A percentile compares a stretch with the other conserved stretches of the same genome.
Conservation (phyloP, 2,888 invertebrate genomes). For the Acanthosoma haemorrhoidale region DNA sequence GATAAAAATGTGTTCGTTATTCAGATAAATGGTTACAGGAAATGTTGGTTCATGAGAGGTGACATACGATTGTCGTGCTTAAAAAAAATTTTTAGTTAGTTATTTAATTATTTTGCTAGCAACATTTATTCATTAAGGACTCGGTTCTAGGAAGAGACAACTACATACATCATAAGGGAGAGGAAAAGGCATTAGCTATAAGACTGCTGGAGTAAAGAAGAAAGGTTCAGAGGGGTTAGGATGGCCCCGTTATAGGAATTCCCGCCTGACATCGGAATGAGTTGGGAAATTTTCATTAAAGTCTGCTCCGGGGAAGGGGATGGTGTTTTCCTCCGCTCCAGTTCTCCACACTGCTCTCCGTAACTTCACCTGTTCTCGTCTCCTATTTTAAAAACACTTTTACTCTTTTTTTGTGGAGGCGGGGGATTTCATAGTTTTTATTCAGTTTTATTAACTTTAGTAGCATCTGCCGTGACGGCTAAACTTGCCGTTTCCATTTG, state of each 20-base stretch:
- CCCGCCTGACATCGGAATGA: slow-evolving; percentile 26
- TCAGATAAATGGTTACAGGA: too few species aligned
- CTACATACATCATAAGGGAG: neutral
- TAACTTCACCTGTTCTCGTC: neutral
- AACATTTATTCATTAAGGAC: too few species aligned
- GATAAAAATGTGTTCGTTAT: too few species aligned
- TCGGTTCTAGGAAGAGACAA: too few species aligned
- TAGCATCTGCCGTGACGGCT: too few species aligned
- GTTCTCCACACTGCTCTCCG: neutral
- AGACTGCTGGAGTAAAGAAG: neutral
- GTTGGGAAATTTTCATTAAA: slow-evolving; percentile 29
- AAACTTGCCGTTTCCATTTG: too few species aligned
- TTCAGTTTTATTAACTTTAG: too few species aligned
- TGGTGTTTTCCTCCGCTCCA: slow-evolving; percentile 2
- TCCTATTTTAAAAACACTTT: neutral
- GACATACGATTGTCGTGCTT: too few species aligned
- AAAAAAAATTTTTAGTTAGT: too few species aligned
- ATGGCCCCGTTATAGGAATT: slow-evolving; percentile 21
- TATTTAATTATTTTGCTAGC: too few species aligned
- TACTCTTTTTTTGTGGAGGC: neutral
- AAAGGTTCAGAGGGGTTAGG: neutral
- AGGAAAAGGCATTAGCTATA: neutral
- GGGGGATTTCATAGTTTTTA: too few species aligned
- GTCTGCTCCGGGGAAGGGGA: slow-evolving; percentile 6
- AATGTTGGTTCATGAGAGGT: too few species aligned